Evolutionary conservation across 2,113 vertebrate species (phyloP), one percentile per base, ranked within the genome.

Genomic region (Psilopogon haemacephalus): DNA sequence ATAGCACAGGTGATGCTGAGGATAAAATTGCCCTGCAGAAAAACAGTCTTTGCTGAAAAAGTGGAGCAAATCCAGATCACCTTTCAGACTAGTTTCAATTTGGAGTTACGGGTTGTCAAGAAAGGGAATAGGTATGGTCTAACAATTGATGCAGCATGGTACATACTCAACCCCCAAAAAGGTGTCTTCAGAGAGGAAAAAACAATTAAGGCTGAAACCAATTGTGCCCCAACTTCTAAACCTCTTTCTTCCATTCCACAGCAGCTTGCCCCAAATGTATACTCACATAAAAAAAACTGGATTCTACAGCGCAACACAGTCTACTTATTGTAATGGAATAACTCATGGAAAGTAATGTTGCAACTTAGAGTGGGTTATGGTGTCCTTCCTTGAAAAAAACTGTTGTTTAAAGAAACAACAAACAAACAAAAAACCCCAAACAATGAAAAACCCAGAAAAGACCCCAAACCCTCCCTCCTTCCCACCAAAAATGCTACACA

Each of bases 351-450:
- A 97, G 93, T 92, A 97, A 98, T 98, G 98, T 98, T 98, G 96
- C 97, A 98, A 98, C 97, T 97, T 97, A 98, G 96, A 96, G 97
- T 97, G 97, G 96, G 78, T 97, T 97, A 98, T 98, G 98, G 97
- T 95, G 94, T 97, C 96, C 97, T 98, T 97, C 91, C 97, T 97
- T 97, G 97, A 96, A 98, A 97, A 97, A 95, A 97, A 80, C 23
- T 90, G 59, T 96, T 72, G 94, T 95, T 95, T 93, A 94, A 93
- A 96, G 97, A 95, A 86, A 78, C 28, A 26, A 32, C 23, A 35
- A 38, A 28, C 33, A 76, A 95, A 44, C 42, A 95, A 96, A 77
- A 95, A 86, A 78, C 28, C 24, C 55, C 23, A 35, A 27, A 27
- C 32, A 72, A 95, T 50, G 94, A 93, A 96, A 97, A 50, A 50